Percentiles rank a stretch among this genome's conserved stretches.
Conservation (phyloP, 2,113 vertebrate species). For the Phalacrocorax carbo region DNA sequence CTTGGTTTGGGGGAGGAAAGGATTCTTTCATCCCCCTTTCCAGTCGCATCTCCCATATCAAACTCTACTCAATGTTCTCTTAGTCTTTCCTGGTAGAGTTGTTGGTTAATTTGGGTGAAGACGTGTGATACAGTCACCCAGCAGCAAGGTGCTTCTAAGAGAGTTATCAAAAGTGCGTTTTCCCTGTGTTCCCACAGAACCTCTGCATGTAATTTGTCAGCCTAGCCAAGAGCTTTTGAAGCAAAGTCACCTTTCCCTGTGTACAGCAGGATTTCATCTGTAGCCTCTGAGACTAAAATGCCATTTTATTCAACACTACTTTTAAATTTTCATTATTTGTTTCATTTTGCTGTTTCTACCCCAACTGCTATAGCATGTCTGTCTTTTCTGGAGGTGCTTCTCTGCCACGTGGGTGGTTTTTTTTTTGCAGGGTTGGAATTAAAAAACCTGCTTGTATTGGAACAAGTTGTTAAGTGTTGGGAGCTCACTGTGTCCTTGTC, state of each 20-base stretch:
- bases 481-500: neutral
- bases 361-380: neutral
- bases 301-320: neutral
- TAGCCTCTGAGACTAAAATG: conserved; percentile 11
- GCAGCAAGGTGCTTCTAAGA: conserved; percentile 50
- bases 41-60: neutral
- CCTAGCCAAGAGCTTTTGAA: conserved; percentile 25
- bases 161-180: conserved; percentile 27
- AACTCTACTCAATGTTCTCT: neutral
- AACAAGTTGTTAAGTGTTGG: neutral
- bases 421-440: neutral
- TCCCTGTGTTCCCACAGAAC: neutral
- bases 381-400: conserved; percentile 2
- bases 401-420: neutral
- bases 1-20: neutral
- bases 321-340: neutral
- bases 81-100: neutral
- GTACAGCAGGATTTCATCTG: neutral
- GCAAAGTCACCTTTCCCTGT: conserved; percentile 2
- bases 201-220: conserved; percentile 31
- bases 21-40: neutral
- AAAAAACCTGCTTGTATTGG: neutral
- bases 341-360: neutral
- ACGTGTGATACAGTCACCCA: neutral
- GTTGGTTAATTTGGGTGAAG: neutral